Evolutionary conservation across 2,888 invertebrate species (phyloP).

Genomic region (Nomada ferruginata): DNA sequence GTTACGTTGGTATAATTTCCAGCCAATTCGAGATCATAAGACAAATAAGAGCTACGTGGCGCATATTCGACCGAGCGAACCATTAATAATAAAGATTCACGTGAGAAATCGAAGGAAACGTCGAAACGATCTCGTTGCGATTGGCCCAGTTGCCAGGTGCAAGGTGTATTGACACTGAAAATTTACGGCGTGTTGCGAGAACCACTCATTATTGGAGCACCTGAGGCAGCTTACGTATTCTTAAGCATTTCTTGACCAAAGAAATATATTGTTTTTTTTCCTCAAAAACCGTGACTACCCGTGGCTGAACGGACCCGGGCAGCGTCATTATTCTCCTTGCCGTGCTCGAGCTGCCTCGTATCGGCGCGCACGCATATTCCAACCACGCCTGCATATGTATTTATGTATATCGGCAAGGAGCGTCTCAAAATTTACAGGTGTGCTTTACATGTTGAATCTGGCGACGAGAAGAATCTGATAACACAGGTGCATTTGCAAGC

Average conservation of each 20-base stretch:
- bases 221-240: slow-evolving; percentile 56
- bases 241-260: slow-evolving; percentile 17
- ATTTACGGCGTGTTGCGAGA: slow-evolving; percentile 63
- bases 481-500: neutral
- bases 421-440: slow-evolving; percentile 17
- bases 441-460: slow-evolving; percentile 11
- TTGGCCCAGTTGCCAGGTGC: slow-evolving; percentile 56
- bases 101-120: slow-evolving; percentile 39
- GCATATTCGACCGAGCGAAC: neutral
- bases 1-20: neutral
- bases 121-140: slow-evolving; percentile 62
- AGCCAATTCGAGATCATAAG: neutral
- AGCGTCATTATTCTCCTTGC: slow-evolving; percentile 65
- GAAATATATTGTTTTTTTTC: slow-evolving; percentile 35
- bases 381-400: slow-evolving; percentile 33
- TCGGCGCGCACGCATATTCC: slow-evolving; percentile 44
- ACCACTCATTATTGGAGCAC: slow-evolving; percentile 61
- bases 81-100: slow-evolving; percentile 42
- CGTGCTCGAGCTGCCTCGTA: slow-evolving; percentile 48
- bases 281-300: slow-evolving; percentile 64
- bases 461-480: neutral
- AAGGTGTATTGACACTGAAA: slow-evolving; percentile 61
- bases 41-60: slow-evolving; percentile 1
- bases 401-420: neutral
- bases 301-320: slow-evolving; percentile 43